phyloP scores from a whole-genome alignment of 2,888 invertebrate genomes.

The Heliconius ethilla region DNA sequence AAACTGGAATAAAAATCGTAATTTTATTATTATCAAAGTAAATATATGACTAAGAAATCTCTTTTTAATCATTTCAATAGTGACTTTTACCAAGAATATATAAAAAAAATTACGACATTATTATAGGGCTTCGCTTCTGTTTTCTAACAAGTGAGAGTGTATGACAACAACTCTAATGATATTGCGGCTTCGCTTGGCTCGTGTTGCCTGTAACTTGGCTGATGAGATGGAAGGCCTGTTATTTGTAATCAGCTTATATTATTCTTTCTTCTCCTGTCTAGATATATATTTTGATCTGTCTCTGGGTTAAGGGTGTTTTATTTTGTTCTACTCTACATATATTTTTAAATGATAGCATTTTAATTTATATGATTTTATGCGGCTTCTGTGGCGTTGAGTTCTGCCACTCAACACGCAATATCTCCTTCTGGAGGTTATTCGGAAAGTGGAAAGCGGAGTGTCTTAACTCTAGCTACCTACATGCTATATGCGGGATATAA shows the following conservation, averaged over 20 bases:
- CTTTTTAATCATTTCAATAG: neutral
- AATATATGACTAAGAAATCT: neutral
- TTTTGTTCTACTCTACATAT: neutral
- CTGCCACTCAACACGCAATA: too few relatives aligned
- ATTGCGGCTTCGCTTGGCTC: constrained; percentile 16
- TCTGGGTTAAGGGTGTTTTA: neutral
- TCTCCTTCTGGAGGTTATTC: too few relatives aligned
- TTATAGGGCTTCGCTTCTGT: neutral
- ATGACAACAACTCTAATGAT: constrained; percentile 3
- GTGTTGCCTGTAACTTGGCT: constrained; percentile 12
- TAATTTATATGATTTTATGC: too few relatives aligned
- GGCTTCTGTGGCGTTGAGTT: too few relatives aligned
- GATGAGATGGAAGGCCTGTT: constrained; percentile 32
- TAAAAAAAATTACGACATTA: neutral
- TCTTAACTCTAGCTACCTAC: too few relatives aligned
- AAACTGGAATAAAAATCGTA: too few relatives aligned
- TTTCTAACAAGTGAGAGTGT: constrained; percentile 7
- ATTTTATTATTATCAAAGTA: neutral
- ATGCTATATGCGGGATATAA: too few relatives aligned
- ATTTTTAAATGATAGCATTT: neutral
- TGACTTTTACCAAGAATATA: neutral
- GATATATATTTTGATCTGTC: neutral
- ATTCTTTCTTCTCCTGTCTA: constrained; percentile 33
- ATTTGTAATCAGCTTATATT: constrained; percentile 40
- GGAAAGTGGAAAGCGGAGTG: too few relatives aligned